Evolutionary conservation across 2,888 invertebrate species (phyloP).

Genomic region (Dendrolimus houi): DNA sequence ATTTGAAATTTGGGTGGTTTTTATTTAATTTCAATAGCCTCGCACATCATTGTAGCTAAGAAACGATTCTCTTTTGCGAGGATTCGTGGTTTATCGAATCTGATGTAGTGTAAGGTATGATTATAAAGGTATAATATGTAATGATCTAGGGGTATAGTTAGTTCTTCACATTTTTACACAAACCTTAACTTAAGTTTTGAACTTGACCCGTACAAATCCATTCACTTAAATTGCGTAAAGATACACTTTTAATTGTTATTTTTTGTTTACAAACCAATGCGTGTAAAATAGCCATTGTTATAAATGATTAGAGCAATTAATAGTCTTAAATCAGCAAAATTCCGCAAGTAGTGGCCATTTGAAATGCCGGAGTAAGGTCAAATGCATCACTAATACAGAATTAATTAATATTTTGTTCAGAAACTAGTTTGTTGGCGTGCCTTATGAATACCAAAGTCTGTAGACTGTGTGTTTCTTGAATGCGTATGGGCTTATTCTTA

Average conservation of each 20-base stretch:
- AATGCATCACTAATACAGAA: constrained; percentile 9
- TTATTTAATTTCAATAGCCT: too few relatives aligned
- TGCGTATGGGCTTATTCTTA: too few relatives aligned
- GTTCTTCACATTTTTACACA: too few relatives aligned
- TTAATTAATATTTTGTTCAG: not conserved
- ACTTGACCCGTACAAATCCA: not conserved
- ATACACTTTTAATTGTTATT: not conserved
- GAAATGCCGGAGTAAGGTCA: constrained; percentile 23
- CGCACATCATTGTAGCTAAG: too few relatives aligned
- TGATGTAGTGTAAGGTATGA: too few relatives aligned
- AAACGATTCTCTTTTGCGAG: too few relatives aligned
- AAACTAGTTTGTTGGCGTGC: not conserved
- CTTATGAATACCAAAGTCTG: not conserved
- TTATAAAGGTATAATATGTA: too few relatives aligned
- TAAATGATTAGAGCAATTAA: constrained; percentile 2
- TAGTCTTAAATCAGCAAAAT: constrained; percentile 18
- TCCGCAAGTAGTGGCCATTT: constrained; percentile 20
- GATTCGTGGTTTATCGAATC: too few relatives aligned
- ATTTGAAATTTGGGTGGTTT: too few relatives aligned
- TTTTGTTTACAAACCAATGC: not conserved
- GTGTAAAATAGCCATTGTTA: not conserved
- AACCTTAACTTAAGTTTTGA: not conserved
- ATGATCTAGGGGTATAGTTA: too few relatives aligned
- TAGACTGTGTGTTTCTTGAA: not conserved
- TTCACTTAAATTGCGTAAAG: constrained; percentile 1